Conservation (phyloP, 2,797 vertebrate genomes). For the Liasis olivaceus region DNA sequence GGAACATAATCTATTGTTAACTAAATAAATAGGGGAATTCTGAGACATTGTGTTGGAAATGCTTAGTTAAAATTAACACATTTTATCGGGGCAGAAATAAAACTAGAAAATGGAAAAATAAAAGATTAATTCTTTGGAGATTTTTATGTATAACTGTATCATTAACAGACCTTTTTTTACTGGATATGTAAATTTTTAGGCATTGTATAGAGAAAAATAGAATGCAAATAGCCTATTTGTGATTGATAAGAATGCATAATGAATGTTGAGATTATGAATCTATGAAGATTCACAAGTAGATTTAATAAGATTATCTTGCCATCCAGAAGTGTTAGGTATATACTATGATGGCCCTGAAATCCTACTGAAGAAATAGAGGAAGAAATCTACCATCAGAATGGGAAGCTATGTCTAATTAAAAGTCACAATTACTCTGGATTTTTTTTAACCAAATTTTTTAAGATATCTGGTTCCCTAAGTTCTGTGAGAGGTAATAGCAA, state of each 20-base stretch:
- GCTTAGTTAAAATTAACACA: slow-evolving; percentile 6
- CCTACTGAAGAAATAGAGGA: neutral
- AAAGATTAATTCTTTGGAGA: neutral
- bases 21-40: neutral
- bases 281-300: neutral
- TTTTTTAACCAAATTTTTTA: neutral
- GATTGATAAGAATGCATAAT: slow-evolving; percentile 2
- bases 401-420: slow-evolving; percentile 24
- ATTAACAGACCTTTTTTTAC: neutral
- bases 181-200: slow-evolving; percentile 15
- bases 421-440: slow-evolving; percentile 29
- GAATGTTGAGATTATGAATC: slow-evolving; percentile 9
- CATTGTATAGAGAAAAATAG: slow-evolving; percentile 26
- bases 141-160: neutral
- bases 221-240: neutral
- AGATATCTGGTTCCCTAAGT: slow-evolving; percentile 42
- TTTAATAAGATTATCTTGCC: slow-evolving; percentile 8
- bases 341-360: slow-evolving; percentile 26
- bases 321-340: slow-evolving; percentile 22
- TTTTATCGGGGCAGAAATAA: neutral
- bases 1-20: neutral
- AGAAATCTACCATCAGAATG: neutral
- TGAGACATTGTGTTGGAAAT: neutral
- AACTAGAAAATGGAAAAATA: neutral
- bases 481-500: slow-evolving; percentile 43